Evolutionary conservation across 92 coral and sea anemone species (phyloP).

Genomic region (Virgularia gustaviana): DNA sequence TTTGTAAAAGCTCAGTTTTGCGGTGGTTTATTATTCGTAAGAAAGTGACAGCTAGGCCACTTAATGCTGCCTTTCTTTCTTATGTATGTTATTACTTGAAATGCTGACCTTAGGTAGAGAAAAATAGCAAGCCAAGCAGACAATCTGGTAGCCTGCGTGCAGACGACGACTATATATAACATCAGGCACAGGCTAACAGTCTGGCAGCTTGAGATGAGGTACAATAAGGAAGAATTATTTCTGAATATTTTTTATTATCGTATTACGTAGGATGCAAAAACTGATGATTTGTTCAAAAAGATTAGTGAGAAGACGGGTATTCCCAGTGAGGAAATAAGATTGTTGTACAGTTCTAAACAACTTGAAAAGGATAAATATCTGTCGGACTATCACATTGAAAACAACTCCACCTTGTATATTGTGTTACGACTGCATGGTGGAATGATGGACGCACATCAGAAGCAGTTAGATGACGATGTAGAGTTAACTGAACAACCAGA

Average conservation of each 20-base stretch:
- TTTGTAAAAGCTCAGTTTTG: too few species aligned
- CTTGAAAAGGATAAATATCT: constrained; percentile 54
- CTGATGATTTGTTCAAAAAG: constrained; percentile 55
- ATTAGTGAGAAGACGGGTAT: constrained; percentile 48
- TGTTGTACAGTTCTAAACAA: constrained; percentile 51
- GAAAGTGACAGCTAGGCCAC: too few species aligned
- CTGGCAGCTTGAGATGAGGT: too few species aligned
- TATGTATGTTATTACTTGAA: too few species aligned
- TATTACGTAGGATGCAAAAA: constrained; percentile 61
- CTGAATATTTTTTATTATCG: background rate
- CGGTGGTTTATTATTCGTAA: too few species aligned
- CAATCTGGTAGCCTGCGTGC: too few species aligned
- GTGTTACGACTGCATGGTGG: constrained; percentile 66
- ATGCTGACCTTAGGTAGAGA: too few species aligned
- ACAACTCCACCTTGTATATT: constrained; percentile 52
- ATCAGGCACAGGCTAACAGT: too few species aligned
- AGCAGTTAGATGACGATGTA: constrained; percentile 70
- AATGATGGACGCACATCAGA: constrained; percentile 42
- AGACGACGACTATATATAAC: too few species aligned
- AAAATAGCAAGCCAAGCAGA: too few species aligned
- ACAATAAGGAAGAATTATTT: background rate
- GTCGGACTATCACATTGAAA: constrained; percentile 56
- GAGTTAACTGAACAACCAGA: constrained; percentile 73
- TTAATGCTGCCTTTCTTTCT: too few species aligned
- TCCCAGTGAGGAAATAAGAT: constrained; percentile 48